Evolutionary conservation across 2,797 vertebrate species (phyloP).

Genomic region (Trachops cirrhosus): DNA sequence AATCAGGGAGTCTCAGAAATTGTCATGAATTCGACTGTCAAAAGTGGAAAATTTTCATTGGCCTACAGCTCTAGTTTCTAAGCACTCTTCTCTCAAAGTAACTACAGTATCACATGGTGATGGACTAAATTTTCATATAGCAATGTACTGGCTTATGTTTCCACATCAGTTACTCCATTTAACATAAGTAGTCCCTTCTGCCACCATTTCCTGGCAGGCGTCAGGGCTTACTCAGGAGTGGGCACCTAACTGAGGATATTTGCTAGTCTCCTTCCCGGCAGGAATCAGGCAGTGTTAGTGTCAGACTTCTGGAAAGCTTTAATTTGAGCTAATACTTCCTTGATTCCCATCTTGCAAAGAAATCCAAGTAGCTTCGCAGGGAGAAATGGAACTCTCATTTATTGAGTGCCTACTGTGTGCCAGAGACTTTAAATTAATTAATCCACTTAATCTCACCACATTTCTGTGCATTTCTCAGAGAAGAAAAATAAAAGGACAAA

Average conservation of each 20-base stretch:
- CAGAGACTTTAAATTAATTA: slow-evolving; percentile 37
- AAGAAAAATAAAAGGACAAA: slow-evolving; percentile 9
- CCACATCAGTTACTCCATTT: not conserved
- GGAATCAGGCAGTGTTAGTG: not conserved
- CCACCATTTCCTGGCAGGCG: not conserved
- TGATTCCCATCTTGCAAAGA: not conserved
- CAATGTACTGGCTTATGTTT: not conserved
- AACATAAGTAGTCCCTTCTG: not conserved
- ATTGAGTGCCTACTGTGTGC: slow-evolving; percentile 20
- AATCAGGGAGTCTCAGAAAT: not conserved
- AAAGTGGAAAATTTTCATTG: slow-evolving; percentile 5
- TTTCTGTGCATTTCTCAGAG: not conserved
- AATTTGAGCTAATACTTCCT: not conserved
- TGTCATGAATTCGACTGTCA: not conserved
- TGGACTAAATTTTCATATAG: not conserved
- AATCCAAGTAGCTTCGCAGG: not conserved
- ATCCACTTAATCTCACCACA: not conserved
- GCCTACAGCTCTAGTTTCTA: not conserved
- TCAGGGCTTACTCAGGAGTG: not conserved
- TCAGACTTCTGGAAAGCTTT: not conserved
- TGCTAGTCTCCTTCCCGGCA: not conserved
- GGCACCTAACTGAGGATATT: not conserved
- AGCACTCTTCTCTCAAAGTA: not conserved
- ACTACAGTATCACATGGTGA: not conserved
- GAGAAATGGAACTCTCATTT: not conserved